Evolutionary conservation across 2,888 invertebrate species (phyloP).

Genomic region (Mythimna impura): DNA sequence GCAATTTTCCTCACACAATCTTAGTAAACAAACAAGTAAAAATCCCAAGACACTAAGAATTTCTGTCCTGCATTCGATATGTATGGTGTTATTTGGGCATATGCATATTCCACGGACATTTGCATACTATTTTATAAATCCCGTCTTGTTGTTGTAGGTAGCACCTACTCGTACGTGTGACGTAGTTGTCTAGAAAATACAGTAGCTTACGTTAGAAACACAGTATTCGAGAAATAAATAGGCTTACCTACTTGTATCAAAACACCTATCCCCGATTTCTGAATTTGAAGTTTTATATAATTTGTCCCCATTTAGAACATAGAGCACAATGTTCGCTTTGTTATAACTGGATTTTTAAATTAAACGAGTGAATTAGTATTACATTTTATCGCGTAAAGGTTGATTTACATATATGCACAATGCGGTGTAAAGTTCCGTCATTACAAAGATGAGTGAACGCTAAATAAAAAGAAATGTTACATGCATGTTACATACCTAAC

Average conservation of each 20-base stretch:
- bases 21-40: slow-evolving; percentile 8
- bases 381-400: too few relatives aligned
- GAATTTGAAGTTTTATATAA: too few relatives aligned
- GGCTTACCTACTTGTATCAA: neutral
- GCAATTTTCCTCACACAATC: slow-evolving; percentile 15
- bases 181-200: neutral
- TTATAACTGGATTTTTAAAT: too few relatives aligned
- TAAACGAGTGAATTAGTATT: too few relatives aligned
- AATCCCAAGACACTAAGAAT: slow-evolving; percentile 16
- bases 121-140: slow-evolving; percentile 7
- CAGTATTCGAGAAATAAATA: neutral
- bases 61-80: slow-evolving; percentile 4
- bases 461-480: too few relatives aligned
- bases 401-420: too few relatives aligned
- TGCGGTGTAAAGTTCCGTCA: too few relatives aligned
- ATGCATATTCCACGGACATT: slow-evolving; percentile 41
- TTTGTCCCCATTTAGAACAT: too few relatives aligned
- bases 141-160: neutral
- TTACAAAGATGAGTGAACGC: too few relatives aligned
- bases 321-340: too few relatives aligned
- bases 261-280: too few relatives aligned
- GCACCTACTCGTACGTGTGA: neutral
- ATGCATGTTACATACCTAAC: too few relatives aligned
- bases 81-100: slow-evolving; percentile 18
- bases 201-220: neutral